Evolutionary conservation across 2,113 vertebrate genomes (phyloP).

Genomic region (Rhombomys opimus): DNA sequence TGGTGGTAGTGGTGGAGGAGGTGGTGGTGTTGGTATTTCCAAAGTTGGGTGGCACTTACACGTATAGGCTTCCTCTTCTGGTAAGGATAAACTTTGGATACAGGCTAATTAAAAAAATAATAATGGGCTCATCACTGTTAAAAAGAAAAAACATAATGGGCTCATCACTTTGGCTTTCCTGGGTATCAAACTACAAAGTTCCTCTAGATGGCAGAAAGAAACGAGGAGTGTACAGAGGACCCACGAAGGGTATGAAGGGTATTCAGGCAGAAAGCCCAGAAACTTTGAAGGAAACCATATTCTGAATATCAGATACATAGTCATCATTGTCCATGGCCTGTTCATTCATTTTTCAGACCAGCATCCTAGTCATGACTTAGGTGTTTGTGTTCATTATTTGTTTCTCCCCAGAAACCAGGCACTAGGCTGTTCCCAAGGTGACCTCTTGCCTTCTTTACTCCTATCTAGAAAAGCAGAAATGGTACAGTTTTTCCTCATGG

Average conservation of each 20-base stretch:
- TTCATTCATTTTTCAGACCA: not conserved
- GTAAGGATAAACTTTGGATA: not conserved
- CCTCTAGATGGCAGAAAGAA: not conserved
- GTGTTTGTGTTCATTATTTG: constrained; percentile 8
- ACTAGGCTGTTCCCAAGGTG: not conserved
- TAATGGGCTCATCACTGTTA: not conserved
- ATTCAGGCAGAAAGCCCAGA: not conserved
- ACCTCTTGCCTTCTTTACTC: not conserved
- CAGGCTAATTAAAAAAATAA: not conserved
- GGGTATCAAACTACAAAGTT: not conserved
- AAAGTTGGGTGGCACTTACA: not conserved
- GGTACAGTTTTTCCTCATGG: not conserved
- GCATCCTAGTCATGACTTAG: not conserved
- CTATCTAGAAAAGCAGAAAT: constrained; percentile 17
- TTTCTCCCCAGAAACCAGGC: not conserved
- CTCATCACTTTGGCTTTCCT: not conserved
- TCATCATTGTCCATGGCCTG: not conserved
- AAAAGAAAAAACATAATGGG: too few relatives aligned
- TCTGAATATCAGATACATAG: not conserved
- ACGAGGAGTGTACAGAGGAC: not conserved
- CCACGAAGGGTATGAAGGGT: not conserved
- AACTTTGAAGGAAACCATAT: not conserved
- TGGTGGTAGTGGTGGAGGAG: too few relatives aligned
- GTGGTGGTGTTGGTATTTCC: not conserved
- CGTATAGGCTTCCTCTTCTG: not conserved